Percentiles rank a stretch among this genome's conserved stretches.
Evolutionary conservation across 2,888 invertebrate genomes (phyloP).

Genomic region (Andrena flavipes): DNA sequence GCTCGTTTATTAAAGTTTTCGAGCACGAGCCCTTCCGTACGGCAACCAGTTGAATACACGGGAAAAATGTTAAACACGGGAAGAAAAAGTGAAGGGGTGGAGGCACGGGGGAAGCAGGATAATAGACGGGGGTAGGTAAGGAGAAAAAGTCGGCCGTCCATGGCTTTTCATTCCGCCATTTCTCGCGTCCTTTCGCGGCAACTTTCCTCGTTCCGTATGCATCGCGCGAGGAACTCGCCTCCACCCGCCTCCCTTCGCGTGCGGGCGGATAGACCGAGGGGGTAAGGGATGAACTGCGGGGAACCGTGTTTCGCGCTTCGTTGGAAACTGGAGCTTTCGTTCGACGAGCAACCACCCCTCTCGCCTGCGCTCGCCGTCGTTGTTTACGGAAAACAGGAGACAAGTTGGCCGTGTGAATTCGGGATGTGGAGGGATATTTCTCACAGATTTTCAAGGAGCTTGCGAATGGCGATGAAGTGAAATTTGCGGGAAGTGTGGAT

Average conservation of each 20-base stretch:
- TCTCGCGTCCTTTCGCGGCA: constrained; percentile 47
- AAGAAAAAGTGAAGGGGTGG: background rate
- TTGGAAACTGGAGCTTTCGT: constrained; percentile 39
- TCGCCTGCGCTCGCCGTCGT: background rate
- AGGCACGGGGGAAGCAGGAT: constrained; percentile 10
- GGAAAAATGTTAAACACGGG: constrained; percentile 51
- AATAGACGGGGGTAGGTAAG: constrained; percentile 10
- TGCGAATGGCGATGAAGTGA: too few relatives aligned
- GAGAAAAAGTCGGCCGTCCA: constrained; percentile 44
- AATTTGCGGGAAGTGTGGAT: too few relatives aligned
- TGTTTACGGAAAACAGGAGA: constrained; percentile 46
- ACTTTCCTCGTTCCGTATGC: constrained; percentile 35
- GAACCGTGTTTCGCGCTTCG: constrained; percentile 47
- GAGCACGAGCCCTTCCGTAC: constrained; percentile 41
- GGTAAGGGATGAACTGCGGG: constrained; percentile 17
- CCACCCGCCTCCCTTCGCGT: too few relatives aligned
- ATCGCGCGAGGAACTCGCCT: constrained; percentile 27
- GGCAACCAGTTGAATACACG: constrained; percentile 63
- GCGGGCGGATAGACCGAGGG: constrained; percentile 13
- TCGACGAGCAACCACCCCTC: background rate
- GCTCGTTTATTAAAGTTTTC: constrained; percentile 60
- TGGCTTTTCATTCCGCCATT: constrained; percentile 33
- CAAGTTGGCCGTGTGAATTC: constrained; percentile 16
- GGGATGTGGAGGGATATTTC: too few relatives aligned
- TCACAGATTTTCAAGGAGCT: too few relatives aligned